Evolutionary conservation across 2,113 vertebrate species (phyloP).

Genomic region (Nothoprocta perdicaria): DNA sequence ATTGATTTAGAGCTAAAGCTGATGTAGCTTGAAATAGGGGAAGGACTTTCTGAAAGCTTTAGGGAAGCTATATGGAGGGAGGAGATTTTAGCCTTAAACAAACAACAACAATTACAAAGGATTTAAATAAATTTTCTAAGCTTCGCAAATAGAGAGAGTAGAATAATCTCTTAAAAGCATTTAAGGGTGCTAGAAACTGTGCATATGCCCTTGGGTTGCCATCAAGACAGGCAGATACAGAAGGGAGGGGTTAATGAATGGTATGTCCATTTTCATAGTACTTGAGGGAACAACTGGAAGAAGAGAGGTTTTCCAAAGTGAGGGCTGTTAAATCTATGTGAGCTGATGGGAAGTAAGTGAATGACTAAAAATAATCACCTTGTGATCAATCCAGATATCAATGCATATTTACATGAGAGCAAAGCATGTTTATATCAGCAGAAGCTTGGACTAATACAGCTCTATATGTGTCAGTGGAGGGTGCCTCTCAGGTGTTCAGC

Average conservation of each 20-base stretch:
- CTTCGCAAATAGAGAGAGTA: neutral
- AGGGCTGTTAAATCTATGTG: neutral
- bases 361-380: neutral
- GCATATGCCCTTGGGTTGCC: neutral
- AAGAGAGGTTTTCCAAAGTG: neutral
- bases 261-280: neutral
- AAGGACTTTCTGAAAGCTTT: neutral
- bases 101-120: neutral
- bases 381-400: neutral
- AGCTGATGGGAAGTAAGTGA: neutral
- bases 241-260: neutral
- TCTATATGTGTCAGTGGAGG: neutral
- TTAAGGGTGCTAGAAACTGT: neutral
- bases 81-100: neutral
- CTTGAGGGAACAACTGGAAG: neutral
- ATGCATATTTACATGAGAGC: neutral
- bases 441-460: neutral
- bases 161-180: neutral
- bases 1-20: neutral
- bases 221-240: neutral
- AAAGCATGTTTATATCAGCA: neutral
- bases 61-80: neutral
- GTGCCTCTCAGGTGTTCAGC: neutral
- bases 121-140: accelerated
- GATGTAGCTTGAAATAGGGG: neutral